Conservation (phyloP, 2,888 invertebrate genomes). For the Campoletis raptor region DNA sequence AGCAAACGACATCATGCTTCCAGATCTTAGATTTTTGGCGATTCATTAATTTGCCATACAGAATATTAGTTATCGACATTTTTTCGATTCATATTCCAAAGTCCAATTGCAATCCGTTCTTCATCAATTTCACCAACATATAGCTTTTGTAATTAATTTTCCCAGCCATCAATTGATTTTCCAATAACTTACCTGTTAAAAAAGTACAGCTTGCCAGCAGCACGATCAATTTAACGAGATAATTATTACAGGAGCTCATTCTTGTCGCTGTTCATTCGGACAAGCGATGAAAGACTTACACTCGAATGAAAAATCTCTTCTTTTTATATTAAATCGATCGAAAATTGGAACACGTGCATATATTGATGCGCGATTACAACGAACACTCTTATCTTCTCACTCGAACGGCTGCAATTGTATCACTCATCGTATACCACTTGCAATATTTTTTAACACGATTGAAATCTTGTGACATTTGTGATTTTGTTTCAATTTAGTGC, state of each 20-base stretch:
- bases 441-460: not conserved
- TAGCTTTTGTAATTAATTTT: not conserved
- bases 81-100: not conserved
- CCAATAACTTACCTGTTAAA: slow-evolving; percentile 42
- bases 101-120: not conserved
- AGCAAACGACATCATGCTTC: no score
- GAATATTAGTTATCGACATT: not conserved
- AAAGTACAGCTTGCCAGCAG: slow-evolving; percentile 25
- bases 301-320: slow-evolving; percentile 17
- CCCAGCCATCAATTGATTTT: not conserved
- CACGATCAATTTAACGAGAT: slow-evolving; percentile 20
- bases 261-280: slow-evolving; percentile 1
- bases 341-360: slow-evolving; percentile 1
- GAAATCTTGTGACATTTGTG: no score
- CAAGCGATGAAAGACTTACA: slow-evolving; percentile 46
- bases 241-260: slow-evolving; percentile 23
- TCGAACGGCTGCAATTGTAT: not conserved
- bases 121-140: not conserved
- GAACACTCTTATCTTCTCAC: not conserved
- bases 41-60: not conserved
- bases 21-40: no score
- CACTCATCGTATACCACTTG: not conserved
- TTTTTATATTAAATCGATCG: slow-evolving; percentile 41
- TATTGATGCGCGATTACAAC: not conserved
- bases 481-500: no score